phyloP scores from a whole-genome alignment of 2,797 vertebrate genomes.

The Alosa sapidissima region DNA sequence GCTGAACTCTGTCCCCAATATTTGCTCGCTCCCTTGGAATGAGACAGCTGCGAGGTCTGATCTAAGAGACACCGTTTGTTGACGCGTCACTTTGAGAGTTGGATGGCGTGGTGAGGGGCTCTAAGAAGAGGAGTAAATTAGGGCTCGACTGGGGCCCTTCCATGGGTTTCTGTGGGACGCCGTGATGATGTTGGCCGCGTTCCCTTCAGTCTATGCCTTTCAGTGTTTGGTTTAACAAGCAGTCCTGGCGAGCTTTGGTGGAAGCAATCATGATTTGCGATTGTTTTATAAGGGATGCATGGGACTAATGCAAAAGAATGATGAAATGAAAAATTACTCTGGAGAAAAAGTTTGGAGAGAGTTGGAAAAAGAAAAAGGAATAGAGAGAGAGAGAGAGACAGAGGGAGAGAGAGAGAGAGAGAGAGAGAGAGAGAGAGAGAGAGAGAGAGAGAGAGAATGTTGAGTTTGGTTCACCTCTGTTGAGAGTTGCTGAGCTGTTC shows the following conservation, averaged over 20 bases:
- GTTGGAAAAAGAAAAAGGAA: constrained; percentile 15
- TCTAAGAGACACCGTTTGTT: neutral
- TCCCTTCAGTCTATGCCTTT: constrained; percentile 13
- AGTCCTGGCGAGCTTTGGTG: neutral
- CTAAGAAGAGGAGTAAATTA: neutral
- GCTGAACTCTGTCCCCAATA: neutral
- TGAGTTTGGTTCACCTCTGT: constrained; percentile 88
- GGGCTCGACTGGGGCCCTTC: neutral
- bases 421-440: constrained; percentile 11
- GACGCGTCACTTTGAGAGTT: neutral
- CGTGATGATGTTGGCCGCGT: constrained; percentile 2
- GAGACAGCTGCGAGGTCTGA: constrained; percentile 2
- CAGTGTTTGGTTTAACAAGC: constrained; percentile 10
- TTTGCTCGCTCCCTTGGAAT: neutral
- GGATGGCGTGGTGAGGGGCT: neutral
- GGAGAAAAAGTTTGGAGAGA: neutral
- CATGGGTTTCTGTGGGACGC: neutral
- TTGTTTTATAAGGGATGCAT: constrained; percentile 15
- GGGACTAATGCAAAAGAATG: neutral
- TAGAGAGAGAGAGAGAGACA: constrained; percentile 21
- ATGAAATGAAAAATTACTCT: neutral
- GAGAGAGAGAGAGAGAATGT: constrained; percentile 26
- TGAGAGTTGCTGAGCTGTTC: constrained; percentile 97
- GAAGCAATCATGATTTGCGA: constrained; percentile 21
- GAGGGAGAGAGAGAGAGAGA: constrained; percentile 26